These are phyloP conservation scores for Apocheima hispidaria DNA, from an alignment of 2,888 invertebrate species.

Conservation along the genomic window DNA sequence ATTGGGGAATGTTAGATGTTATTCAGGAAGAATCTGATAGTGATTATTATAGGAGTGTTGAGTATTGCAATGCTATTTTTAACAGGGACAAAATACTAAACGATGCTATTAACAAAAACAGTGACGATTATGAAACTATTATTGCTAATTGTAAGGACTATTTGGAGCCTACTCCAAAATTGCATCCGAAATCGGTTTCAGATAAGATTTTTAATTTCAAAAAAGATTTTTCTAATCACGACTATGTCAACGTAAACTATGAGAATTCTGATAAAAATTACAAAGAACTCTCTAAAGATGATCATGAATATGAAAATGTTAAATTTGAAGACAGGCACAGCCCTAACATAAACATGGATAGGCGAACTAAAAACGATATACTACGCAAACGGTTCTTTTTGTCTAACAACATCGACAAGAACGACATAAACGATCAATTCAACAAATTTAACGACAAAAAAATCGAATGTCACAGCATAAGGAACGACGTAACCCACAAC, in stretches of 20 bases:
- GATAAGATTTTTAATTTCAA: conserved; percentile 79
- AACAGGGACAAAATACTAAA: conserved; percentile 36
- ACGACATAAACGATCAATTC: conserved; percentile 69
- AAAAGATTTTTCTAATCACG: conserved; percentile 76
- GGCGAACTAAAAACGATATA: conserved; percentile 71
- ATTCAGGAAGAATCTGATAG: conserved; percentile 82
- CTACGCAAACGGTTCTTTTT: conserved; percentile 73
- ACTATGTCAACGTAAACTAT: conserved; percentile 73
- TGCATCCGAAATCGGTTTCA: conserved; percentile 69
- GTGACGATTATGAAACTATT: conserved; percentile 43
- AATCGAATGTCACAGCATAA: conserved; percentile 79
- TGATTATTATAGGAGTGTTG: conserved; percentile 79
- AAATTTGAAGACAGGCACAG: conserved; percentile 44
- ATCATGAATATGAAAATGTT: conserved; percentile 48
- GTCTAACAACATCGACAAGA: conserved; percentile 64
- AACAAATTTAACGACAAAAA: conserved; percentile 70
- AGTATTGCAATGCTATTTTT: conserved; percentile 70
- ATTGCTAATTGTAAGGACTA: conserved; percentile 49
- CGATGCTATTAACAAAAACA: conserved; percentile 34
- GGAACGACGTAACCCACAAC: conserved; percentile 73
- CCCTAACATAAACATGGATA: conserved; percentile 53
- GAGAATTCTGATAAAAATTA: conserved; percentile 31
- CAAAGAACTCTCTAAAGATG: conserved; percentile 21
- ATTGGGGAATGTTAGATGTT: conserved; percentile 71
- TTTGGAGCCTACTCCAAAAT: conserved; percentile 55